Evolutionary conservation across 2,888 invertebrate species (phyloP).

Genomic region (Apantesis nais): DNA sequence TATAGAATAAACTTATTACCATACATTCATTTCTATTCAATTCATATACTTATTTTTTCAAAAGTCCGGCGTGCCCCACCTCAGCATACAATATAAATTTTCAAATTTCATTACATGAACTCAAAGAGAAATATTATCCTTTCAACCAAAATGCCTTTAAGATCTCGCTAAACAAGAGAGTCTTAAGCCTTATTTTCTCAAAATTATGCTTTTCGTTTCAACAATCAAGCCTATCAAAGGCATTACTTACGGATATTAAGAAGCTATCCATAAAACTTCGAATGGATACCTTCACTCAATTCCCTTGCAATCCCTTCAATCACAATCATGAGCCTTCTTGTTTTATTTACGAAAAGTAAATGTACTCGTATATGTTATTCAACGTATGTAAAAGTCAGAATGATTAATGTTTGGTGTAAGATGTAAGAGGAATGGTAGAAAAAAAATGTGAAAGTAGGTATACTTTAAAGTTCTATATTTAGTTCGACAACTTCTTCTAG

Average conservation of each 20-base stretch:
- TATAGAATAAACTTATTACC: no score
- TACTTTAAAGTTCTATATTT: no score
- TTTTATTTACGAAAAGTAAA: slow-evolving; percentile 54
- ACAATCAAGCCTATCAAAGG: slow-evolving; percentile 18
- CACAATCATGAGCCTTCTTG: slow-evolving; percentile 49
- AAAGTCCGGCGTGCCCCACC: no score
- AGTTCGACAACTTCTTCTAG: no score
- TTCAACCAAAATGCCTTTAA: not conserved
- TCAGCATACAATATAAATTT: no score
- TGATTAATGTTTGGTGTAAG: slow-evolving; percentile 27
- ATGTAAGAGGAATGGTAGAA: not conserved
- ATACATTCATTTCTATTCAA: no score
- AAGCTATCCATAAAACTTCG: not conserved
- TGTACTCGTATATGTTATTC: slow-evolving; percentile 48
- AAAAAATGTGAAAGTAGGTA: no score
- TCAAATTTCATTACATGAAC: not conserved
- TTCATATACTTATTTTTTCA: no score
- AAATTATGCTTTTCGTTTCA: slow-evolving; percentile 17
- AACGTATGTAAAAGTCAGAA: slow-evolving; percentile 53
- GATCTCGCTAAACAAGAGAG: not conserved
- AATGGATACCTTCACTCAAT: not conserved
- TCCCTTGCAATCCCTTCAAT: slow-evolving; percentile 38
- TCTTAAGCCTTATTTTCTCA: not conserved
- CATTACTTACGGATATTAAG: slow-evolving; percentile 17
- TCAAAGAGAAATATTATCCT: not conserved